Evolutionary conservation across 2,888 invertebrate species (phyloP), one percentile per base, ranked within the genome.

Genomic region (Lapara coniferarum): DNA sequence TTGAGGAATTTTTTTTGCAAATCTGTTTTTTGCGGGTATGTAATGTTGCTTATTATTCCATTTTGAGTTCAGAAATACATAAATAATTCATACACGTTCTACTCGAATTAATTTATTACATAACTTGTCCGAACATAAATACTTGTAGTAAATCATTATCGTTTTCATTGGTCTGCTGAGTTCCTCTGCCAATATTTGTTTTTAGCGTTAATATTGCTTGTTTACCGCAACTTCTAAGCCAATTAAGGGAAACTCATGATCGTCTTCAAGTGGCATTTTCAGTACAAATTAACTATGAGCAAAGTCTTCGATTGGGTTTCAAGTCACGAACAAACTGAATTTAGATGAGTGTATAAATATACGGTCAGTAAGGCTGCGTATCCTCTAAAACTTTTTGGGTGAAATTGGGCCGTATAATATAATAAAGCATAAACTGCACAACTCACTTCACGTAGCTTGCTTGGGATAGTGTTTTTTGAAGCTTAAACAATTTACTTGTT

Each of bases 321-420:
- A 70, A 82, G 89, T 89, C 90, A 90, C 90, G 90, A 82, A 81
- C 84, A 78, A 83, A 82, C 86, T 84, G 89, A 89, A 89, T 90
- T 88, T 86, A 88, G 89, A 90, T 89, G 88, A 87, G 85, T 86
- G 83, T 89, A 89, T 89, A 89, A 87, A 86, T 87, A 84, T 86
- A 86, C 83, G 82, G 83, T 81, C 82, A 81, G 82, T 19, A 74
- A 77, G 76, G 75, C n/a, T 73, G 80, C 49, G 63, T 78, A 77
- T 76, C 71, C 72, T 75, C 75, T 76, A 81, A 82, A 86, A 84
- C 74, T 83, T 84, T 79, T 83, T 82, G 83, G 82, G 82, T 85
- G 78, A 83, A 85, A 86, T 85, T 81, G 81, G 76, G 72, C 75
- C 73, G 77, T 58, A 58, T 66, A 66, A 58, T 66, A 51, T 66